Base-by-base conservation (phyloP, 2,113 vertebrate genomes). In the Dasyornis broadbenti region DNA sequence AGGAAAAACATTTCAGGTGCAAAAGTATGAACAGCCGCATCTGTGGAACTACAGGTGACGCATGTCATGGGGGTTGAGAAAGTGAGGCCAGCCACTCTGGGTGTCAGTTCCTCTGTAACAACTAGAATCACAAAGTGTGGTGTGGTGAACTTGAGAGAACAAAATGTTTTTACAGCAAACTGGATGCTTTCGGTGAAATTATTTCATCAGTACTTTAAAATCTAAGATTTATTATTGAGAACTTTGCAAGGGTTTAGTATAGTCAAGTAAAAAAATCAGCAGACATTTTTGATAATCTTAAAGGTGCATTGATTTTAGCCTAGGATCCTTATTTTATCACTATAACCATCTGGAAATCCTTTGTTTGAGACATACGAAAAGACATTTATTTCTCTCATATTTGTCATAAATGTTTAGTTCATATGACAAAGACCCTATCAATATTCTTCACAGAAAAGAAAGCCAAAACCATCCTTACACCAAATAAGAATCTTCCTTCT, bases 41-140 rank as follows among this genome's bases (percentile, higher is more conserved):
- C 52, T 1, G 0, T 42, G 21, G 33, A 66, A 9, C 57, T 35
- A 30, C 33, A 60, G 35, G 15, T 54, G 59, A 24, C 4, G 0
- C 3, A 1, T 19, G 5, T 42, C 8, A 4, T 26, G 9, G 10
- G 5, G 7, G 1, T 3, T 37, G 33, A 42, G 12, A n/a, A 24
- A 21, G 14, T 1, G 12, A 75, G 27, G 21, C 27, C 13, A 68
- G 9, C 24, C 17, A 7, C 15, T 27, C 18, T 27, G 2, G 2
- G 3, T 57, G 15, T 52, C 69, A 69, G 15, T 33, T 72, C 15
- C 9, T 70, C 23, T 31, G 1, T 2, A 54, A 26, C 7, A 39
- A 10, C 47, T 39, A 13, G 9, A 59, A 63, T 59, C 60, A 44
- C 44, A 20, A 27, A 11, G 31, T 52, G 12, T 77, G 20, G 2